A percentile compares a stretch with the other conserved stretches of the same genome.
Evolutionary conservation across 2,113 vertebrate species (phyloP).

Genomic region (Circaetus gallicus): DNA sequence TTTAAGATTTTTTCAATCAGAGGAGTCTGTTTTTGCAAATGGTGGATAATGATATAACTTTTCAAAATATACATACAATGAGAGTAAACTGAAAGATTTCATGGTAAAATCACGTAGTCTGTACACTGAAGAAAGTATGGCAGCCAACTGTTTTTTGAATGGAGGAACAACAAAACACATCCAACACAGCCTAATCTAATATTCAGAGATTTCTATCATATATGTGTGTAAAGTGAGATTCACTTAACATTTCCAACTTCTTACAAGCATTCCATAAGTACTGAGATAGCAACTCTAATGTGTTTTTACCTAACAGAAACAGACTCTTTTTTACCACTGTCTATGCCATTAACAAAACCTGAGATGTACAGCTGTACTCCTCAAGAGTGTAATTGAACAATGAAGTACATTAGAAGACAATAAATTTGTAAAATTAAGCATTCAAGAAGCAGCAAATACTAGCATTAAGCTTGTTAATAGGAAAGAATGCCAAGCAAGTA

Average conservation of each 20-base stretch:
- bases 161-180: not conserved
- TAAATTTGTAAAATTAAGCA: not conserved
- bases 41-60: not conserved
- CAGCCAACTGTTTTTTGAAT: not conserved
- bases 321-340: not conserved
- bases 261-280: not conserved
- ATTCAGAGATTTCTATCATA: not conserved
- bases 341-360: not conserved
- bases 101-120: not conserved
- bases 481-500: not conserved
- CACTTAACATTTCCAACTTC: not conserved
- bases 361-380: not conserved
- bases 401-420: not conserved
- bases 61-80: not conserved
- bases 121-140: not conserved
- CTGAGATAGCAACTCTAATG: not conserved
- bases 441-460: not conserved
- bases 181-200: not conserved
- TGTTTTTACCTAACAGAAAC: not conserved
- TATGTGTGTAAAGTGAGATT: not conserved
- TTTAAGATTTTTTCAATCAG: not conserved
- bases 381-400: not conserved
- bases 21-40: not conserved
- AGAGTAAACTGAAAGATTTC: not conserved
- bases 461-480: not conserved